Conservation (phyloP, 2,797 vertebrate genomes). For the Todus mexicanus region DNA sequence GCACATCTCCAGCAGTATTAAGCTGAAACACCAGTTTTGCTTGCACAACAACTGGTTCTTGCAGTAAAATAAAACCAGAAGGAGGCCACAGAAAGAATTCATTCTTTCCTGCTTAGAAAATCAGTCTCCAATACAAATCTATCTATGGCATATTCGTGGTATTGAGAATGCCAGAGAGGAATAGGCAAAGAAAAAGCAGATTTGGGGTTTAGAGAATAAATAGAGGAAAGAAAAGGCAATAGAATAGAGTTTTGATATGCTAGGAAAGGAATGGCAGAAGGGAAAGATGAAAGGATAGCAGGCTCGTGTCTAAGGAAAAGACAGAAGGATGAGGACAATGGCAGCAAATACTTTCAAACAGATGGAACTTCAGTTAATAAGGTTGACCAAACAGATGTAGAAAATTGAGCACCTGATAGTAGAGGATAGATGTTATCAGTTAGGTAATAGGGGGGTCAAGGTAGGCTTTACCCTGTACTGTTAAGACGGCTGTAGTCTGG, state of each 20-base stretch:
- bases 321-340: background rate
- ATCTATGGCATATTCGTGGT: background rate
- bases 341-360: background rate
- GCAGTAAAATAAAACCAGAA: background rate
- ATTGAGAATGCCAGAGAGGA: background rate
- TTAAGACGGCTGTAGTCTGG: constrained; percentile 20
- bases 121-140: background rate
- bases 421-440: background rate
- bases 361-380: background rate
- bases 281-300: background rate
- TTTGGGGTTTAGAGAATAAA: background rate
- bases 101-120: background rate
- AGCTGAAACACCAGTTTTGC: background rate
- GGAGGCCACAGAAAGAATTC: background rate
- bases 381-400: background rate
- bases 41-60: background rate
- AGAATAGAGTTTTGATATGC: background rate
- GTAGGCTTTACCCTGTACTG: constrained; percentile 45
- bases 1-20: background rate
- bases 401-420: fast-evolving
- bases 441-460: background rate
- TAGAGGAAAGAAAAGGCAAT: background rate
- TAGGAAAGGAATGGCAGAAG: background rate
- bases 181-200: background rate
- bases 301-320: background rate